Evolutionary conservation across 2,888 invertebrate species (phyloP).

Genomic region (Eupithecia pulchellata): DNA sequence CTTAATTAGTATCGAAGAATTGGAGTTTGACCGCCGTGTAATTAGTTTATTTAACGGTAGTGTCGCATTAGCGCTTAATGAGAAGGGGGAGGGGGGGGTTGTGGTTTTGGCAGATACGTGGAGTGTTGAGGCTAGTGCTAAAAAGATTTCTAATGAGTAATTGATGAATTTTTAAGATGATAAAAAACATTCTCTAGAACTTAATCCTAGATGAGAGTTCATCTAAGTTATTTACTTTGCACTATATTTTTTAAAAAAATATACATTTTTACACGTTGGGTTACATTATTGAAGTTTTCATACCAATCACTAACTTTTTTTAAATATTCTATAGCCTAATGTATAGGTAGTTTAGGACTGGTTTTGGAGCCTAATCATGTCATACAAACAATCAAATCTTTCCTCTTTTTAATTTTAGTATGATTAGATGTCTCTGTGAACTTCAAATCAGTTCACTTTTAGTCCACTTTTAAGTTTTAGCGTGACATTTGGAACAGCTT

Average conservation of each 20-base stretch:
- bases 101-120: conserved; percentile 20
- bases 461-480: too few species aligned
- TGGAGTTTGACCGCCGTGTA: conserved; percentile 52
- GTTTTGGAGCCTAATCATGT: too few species aligned
- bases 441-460: not conserved
- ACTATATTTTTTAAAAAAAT: too few species aligned
- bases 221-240: too few species aligned
- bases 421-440: not conserved
- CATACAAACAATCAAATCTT: too few species aligned
- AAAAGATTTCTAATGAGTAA: not conserved
- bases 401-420: not conserved
- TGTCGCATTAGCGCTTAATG: conserved; percentile 57
- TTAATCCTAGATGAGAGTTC: not conserved
- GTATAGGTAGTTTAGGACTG: too few species aligned
- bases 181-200: not conserved
- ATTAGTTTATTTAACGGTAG: conserved; percentile 58
- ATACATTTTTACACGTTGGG: too few species aligned
- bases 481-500: too few species aligned
- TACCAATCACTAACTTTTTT: too few species aligned
- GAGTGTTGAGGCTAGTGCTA: not conserved
- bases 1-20: conserved; percentile 52
- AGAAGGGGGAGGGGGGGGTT: conserved; percentile 40
- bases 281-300: too few species aligned
- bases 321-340: too few species aligned
- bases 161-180: not conserved